Conservation (phyloP, 2,797 vertebrate genomes). For the Mycteria americana region DNA sequence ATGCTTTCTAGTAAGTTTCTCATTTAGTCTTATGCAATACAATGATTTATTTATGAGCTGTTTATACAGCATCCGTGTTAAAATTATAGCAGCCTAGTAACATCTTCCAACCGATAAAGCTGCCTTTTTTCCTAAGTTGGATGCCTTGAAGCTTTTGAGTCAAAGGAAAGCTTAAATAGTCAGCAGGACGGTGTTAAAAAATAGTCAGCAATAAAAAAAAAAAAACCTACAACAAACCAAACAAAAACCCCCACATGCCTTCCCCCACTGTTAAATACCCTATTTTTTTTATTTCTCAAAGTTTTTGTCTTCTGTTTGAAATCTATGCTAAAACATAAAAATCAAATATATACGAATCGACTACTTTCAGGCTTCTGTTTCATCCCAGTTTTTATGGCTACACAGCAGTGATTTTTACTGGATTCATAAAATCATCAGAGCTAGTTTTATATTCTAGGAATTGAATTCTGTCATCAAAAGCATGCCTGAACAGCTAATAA, state of each 20-base stretch:
- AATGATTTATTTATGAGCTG: background rate
- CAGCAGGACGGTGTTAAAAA: background rate
- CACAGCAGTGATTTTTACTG: background rate
- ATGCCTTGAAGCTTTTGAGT: background rate
- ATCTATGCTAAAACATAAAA: background rate
- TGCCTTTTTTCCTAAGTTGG: background rate
- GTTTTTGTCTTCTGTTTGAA: background rate
- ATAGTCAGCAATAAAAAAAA: background rate
- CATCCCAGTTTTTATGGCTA: background rate
- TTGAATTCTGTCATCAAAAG: background rate
- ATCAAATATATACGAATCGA: background rate
- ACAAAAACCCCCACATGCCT: rapidly evolving
- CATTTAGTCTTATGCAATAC: background rate
- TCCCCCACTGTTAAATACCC: background rate
- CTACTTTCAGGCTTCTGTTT: background rate
- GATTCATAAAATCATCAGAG: background rate
- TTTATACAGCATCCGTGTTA: background rate
- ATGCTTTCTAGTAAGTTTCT: background rate
- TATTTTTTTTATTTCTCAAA: background rate
- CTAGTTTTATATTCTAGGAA: background rate
- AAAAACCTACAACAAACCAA: background rate
- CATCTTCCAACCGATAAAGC: background rate
- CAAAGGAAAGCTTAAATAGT: background rate
- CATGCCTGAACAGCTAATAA: background rate
- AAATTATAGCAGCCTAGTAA: background rate